Conservation (phyloP, 2,113 vertebrate genomes). For the Saccopteryx leptura region DNA sequence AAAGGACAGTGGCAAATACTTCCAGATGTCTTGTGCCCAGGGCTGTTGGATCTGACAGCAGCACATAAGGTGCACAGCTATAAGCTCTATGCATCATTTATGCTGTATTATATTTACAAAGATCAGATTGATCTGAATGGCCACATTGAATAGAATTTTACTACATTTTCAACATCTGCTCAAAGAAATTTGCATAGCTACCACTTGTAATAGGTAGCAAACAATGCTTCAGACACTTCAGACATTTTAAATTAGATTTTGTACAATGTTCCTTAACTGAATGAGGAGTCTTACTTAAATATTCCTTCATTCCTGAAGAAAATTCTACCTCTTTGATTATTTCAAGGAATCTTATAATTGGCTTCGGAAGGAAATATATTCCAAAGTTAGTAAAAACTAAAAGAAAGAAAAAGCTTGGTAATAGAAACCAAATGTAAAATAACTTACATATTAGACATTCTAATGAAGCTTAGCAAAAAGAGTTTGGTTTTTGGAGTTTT, state of each 20-base stretch:
- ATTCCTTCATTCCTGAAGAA: not conserved
- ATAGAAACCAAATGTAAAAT: not conserved
- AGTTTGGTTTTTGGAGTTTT: not conserved
- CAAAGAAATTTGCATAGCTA: conserved; percentile 12
- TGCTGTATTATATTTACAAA: conserved; percentile 19
- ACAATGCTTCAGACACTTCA: not conserved
- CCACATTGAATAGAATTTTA: conserved; percentile 38
- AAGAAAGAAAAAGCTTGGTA: not conserved
- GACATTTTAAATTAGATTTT: not conserved
- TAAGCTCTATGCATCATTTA: not conserved
- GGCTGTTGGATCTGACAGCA: not conserved
- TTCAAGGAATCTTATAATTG: not conserved
- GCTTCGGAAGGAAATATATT: not conserved
- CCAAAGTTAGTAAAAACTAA: not conserved
- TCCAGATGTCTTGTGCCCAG: conserved; percentile 40
- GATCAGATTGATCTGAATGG: conserved; percentile 27
- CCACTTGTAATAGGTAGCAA: not conserved
- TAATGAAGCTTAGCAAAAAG: not conserved
- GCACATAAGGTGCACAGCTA: not conserved
- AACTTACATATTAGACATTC: not conserved
- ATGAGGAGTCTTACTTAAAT: not conserved
- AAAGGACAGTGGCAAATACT: not conserved
- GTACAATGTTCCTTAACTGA: not conserved
- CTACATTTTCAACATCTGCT: conserved; percentile 44
- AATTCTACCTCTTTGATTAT: not conserved